Evolutionary conservation across 2,888 invertebrate species (phyloP).

Genomic region (Silvanus unidentatus): DNA sequence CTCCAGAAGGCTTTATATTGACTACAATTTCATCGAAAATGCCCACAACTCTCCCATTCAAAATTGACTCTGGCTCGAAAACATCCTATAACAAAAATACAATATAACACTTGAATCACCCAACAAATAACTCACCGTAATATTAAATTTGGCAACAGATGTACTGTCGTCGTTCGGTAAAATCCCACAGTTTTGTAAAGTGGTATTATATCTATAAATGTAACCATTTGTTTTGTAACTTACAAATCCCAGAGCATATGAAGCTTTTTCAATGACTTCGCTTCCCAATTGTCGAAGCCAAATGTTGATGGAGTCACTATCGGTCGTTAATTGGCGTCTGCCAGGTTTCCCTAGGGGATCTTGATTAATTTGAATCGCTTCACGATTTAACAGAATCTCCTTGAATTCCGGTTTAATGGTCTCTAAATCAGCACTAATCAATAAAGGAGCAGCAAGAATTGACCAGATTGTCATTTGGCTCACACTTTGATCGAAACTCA

Average conservation of each 20-base stretch:
- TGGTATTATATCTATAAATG: conserved; percentile 13
- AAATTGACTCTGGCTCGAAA: no score
- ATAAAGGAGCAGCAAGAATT: conserved; percentile 58
- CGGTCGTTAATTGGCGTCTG: conserved; percentile 29
- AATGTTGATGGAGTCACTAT: conserved; percentile 22
- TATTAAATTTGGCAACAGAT: no score
- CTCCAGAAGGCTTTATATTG: no score
- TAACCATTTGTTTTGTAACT: conserved; percentile 17
- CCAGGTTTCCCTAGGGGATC: conserved; percentile 59
- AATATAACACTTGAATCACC: no score
- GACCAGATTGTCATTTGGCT: conserved; percentile 67
- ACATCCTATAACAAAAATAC: no score
- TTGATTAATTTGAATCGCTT: conserved; percentile 57
- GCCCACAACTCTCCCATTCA: no score
- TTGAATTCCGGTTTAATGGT: conserved; percentile 51
- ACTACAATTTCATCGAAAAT: no score
- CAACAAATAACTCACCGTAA: no score
- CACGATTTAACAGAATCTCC: conserved; percentile 54
- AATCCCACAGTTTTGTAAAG: no score
- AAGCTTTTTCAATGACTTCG: conserved; percentile 1
- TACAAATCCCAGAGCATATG: conserved; percentile 16
- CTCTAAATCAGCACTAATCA: conserved; percentile 58
- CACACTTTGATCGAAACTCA: conserved; percentile 58
- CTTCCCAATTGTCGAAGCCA: conserved; percentile 27
- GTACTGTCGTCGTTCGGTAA: no score